A percentile compares a stretch with the other conserved stretches of the same genome.
Evolutionary conservation across 1,140 invertebrate species (phyloP).

Genomic region (Batillaria attramentaria): DNA sequence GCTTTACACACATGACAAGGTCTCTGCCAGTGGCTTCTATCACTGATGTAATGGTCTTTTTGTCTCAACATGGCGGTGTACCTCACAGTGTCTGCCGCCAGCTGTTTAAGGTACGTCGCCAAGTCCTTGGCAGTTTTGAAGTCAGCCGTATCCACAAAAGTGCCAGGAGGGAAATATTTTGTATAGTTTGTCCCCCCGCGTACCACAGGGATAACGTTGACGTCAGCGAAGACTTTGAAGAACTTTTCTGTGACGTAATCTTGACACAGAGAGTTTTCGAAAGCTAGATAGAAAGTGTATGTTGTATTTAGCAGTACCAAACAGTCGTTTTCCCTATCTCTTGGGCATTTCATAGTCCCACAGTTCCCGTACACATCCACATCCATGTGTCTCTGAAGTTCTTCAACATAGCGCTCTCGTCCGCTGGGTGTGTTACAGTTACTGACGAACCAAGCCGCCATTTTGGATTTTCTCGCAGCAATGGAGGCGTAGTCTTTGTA

Average conservation of each 20-base stretch:
- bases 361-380: conserved; percentile 82
- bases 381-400: conserved; percentile 76
- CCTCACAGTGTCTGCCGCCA: conserved; percentile 58
- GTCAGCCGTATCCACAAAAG: conserved; percentile 95
- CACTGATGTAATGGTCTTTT: conserved; percentile 35
- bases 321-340: conserved; percentile 83
- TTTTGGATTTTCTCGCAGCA: conserved; percentile 67
- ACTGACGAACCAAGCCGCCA: conserved; percentile 71
- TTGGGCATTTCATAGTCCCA: conserved; percentile 68
- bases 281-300: conserved; percentile 77
- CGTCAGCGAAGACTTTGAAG: conserved; percentile 48
- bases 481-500: conserved; percentile 19
- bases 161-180: conserved; percentile 76
- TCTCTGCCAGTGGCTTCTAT: no score
- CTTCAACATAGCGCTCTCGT: conserved; percentile 74
- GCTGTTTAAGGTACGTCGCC: conserved; percentile 86
- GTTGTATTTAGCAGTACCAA: conserved; percentile 89
- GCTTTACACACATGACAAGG: no score
- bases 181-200: conserved; percentile 74
- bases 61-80: conserved; percentile 53
- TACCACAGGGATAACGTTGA: conserved; percentile 72
- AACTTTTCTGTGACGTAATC: conserved; percentile 71
- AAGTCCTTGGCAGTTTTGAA: conserved; percentile 89
- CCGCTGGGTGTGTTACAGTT: conserved; percentile 76
- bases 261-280: conserved; percentile 69